A percentile compares a stretch with the other conserved stretches of the same genome.
These are phyloP conservation scores for Noctua comes DNA, from an alignment of 2,888 invertebrate species.

Conservation along the genomic window DNA sequence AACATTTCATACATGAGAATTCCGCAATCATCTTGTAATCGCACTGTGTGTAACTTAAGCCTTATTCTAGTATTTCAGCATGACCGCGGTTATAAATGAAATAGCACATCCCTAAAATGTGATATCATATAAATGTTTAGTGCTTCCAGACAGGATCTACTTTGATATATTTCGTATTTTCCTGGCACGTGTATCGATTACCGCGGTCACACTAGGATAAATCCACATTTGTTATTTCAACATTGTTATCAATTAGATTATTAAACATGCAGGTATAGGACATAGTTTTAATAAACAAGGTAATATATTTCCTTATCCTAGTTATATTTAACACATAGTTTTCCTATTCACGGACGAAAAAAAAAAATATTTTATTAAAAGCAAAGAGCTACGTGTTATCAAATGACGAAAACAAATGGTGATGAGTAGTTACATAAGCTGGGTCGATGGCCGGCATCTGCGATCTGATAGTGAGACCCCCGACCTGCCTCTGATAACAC, in stretches of 20 bases:
- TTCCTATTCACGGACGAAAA: background rate
- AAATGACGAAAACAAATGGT: constrained; percentile 51
- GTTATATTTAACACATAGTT: constrained; percentile 27
- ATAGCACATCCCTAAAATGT: background rate
- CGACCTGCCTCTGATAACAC: constrained; percentile 70
- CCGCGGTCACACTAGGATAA: background rate
- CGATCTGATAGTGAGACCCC: constrained; percentile 67
- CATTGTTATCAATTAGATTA: background rate
- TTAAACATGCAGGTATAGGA: constrained; percentile 8
- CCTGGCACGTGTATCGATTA: constrained; percentile 28
- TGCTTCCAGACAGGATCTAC: background rate
- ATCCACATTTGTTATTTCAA: constrained; percentile 6
- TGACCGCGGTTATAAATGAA: background rate
- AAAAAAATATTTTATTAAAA: constrained; percentile 13
- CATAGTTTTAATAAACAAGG: constrained; percentile 6
- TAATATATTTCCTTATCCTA: constrained; percentile 5
- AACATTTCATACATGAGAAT: background rate
- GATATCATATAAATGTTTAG: background rate
- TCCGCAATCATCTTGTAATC: background rate
- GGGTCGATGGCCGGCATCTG: constrained; percentile 77
- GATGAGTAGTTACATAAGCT: constrained; percentile 70
- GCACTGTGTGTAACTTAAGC: background rate
- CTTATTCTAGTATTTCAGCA: background rate
- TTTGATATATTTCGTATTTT: background rate
- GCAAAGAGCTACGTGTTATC: constrained; percentile 41